Evolutionary conservation across 2,797 vertebrate species (phyloP), one percentile per base, ranked within the genome.

Genomic region (Sparidentex hasta): DNA sequence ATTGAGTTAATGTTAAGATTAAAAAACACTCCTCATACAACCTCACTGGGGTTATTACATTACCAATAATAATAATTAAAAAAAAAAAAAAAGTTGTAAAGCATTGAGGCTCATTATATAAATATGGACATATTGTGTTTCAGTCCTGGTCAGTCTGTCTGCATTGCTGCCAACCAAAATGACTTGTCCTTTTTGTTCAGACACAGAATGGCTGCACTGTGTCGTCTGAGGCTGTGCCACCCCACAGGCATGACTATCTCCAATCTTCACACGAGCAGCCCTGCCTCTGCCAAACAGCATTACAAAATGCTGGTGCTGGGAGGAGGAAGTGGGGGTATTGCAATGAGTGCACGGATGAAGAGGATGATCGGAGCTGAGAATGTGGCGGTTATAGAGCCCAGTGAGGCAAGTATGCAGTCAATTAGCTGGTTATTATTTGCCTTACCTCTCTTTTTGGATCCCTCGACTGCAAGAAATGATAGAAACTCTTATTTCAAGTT

Each of bases 321-420:
- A 13, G 98, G 98, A 80, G 98, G 98, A 3, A 91, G 92, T 7
- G 98, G 97, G 0, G 98, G 98, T 3, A 96, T 98, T 21, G 0
- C 96, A n/a, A 99, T 99, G 98, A 94, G 97, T 0, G 94, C 98
- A 7, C 95, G 98, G 1, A 96, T 99, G 97, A 99, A 97, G 92
- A 96, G 96, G 86, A 96, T 93, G 83, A 81, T 99, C 14, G 98
- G 98, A 7, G 96, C 96, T 3, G 96, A 87, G 69, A 97, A 98
- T 0, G 97, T 99, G 86, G 98, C 97, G 14, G 88, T 99, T 0
- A 94, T 99, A 80, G 98, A 99, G 88, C 97, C 98, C 21, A 97
- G 96, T 2, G 93, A 98, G 96, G 98, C 95, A 85, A 85, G 85
- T 17, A 75, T 21, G 7, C 41, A 17, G 7, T 1, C 25, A 3